Evolutionary conservation across 2,113 vertebrate genomes (phyloP), one percentile per base, ranked within the genome.

Genomic region (Myotis davidii): DNA sequence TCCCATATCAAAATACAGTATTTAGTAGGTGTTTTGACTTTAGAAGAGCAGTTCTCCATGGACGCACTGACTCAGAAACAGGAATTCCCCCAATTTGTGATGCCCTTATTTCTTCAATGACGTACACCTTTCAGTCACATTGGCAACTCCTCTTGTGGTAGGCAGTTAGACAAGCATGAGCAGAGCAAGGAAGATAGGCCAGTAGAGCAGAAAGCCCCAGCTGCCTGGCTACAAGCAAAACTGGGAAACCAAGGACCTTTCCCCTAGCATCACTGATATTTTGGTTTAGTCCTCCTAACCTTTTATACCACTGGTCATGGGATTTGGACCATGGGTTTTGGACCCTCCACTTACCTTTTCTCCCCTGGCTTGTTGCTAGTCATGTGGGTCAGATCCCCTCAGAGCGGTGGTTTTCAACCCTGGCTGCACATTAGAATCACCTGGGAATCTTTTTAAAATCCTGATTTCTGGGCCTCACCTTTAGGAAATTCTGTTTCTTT

Each of bases 141-240:
- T 0, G 0, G 27, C 37, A 21, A 0, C 3, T 16, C 6, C 7
- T 0, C 74, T 73, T 74, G 39, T 74, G 72, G 39, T 3, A 45
- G 25, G 7, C 39, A 74, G 72, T 74, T 45, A 29, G 39, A 48
- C 25, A 45, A 42, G 25, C 25, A 17, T 29, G 25, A 45, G 39
- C 42, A 45, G 39, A 45, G 42, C 72, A 45, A 74, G 72, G 72
- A 74, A 2, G 7, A 48, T 29, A 13, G 72, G 25, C 72, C 42
- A 45, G 25, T 29, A 74, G 72, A 39, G 39, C 25, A 45, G 42
- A 74, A 29, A 74, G 13, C 25, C 42, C 70, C 14, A 3, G 72
- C 23, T 74, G 42, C 25, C 42, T 45, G 17, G 42, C 39, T 17
- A 74, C 8, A 42, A 39, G 39, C 13, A 45, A 29, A 29, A 74